Evolutionary conservation across 2,888 invertebrate genomes (phyloP).

Genomic region (Mystacides longicornis): DNA sequence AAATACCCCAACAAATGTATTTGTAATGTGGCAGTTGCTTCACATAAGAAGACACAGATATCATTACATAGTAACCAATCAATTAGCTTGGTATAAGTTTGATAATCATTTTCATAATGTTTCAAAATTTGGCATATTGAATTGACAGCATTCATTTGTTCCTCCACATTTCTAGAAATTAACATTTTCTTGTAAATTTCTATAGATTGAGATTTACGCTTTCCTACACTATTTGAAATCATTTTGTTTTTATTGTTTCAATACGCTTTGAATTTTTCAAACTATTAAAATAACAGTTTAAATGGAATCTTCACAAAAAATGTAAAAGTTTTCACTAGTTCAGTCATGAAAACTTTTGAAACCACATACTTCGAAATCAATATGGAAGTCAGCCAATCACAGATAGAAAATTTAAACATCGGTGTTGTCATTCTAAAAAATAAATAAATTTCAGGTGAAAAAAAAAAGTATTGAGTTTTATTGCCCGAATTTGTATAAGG

Average conservation of each 20-base stretch:
- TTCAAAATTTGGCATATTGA: conserved; percentile 12
- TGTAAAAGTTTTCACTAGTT: too few species aligned
- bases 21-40: conserved; percentile 21
- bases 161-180: conserved; percentile 18
- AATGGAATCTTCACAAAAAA: too few species aligned
- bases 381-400: not conserved
- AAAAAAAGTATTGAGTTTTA: too few species aligned
- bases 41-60: conserved; percentile 20
- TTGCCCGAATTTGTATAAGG: too few species aligned
- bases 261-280: too few species aligned
- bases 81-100: not conserved
- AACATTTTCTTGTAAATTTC: conserved; percentile 22
- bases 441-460: too few species aligned
- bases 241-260: too few species aligned
- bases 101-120: not conserved
- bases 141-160: conserved; percentile 18
- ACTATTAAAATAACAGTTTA: too few species aligned
- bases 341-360: too few species aligned
- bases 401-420: not conserved
- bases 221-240: too few species aligned
- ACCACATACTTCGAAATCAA: too few species aligned
- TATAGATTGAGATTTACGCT: conserved; percentile 3
- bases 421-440: not conserved
- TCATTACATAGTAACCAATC: conserved; percentile 17
- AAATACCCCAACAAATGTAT: conserved; percentile 17